Evolutionary conservation across 92 coral and sea anemone species (phyloP).

Genomic region (Diadumene lineata): DNA sequence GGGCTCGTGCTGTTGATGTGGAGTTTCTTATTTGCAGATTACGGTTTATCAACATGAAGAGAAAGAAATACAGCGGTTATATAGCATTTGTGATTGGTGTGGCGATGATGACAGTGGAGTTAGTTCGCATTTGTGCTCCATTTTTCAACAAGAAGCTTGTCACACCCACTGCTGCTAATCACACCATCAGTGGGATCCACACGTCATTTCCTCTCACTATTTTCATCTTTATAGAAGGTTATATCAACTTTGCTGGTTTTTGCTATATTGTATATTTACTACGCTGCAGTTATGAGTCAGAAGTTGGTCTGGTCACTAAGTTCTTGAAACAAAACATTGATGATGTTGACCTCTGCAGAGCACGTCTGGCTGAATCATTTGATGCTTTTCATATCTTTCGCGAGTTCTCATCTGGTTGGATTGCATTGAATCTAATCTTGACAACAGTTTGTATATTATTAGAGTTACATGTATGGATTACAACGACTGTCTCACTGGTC

Average conservation of each 20-base stretch:
- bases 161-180: constrained; percentile 32
- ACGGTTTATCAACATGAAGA: constrained; percentile 68
- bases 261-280: constrained; percentile 76
- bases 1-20: constrained; percentile 75
- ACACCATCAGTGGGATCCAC: constrained; percentile 29
- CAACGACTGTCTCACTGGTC: constrained; percentile 34
- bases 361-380: constrained; percentile 79
- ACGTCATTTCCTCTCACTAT: constrained; percentile 49
- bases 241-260: constrained; percentile 75
- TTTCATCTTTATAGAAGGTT: constrained; percentile 70
- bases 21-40: constrained; percentile 71
- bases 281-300: constrained; percentile 89
- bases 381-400: constrained; percentile 82
- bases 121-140: constrained; percentile 59
- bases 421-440: constrained; percentile 66
- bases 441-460: constrained; percentile 75
- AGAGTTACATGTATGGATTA: constrained; percentile 78
- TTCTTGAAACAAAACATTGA: constrained; percentile 62
- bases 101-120: constrained; percentile 38
- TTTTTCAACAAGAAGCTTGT: constrained; percentile 69
- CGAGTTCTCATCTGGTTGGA: constrained; percentile 87
- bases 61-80: constrained; percentile 66
- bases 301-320: constrained; percentile 64
- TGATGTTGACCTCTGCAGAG: constrained; percentile 74
- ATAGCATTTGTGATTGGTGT: constrained; percentile 41